Conservation (phyloP, 2,797 vertebrate genomes). For the Aplochiton taeniatus region DNA sequence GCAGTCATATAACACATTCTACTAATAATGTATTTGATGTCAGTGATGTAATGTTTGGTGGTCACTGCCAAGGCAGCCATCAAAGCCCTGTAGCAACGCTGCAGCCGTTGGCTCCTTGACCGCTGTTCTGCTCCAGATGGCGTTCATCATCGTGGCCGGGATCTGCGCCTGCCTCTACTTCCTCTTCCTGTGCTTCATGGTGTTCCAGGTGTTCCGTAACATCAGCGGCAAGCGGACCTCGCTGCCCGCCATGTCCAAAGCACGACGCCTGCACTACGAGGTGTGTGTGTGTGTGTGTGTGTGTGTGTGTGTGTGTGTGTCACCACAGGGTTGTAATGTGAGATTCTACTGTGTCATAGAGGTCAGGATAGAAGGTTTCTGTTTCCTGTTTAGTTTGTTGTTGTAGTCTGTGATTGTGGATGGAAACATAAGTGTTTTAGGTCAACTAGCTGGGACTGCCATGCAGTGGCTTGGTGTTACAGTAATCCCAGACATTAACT, state of each 20-base stretch:
- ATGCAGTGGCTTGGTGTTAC: no score
- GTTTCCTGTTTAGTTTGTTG: no score
- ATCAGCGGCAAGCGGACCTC: slow-evolving; percentile 92
- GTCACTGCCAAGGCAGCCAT: neutral
- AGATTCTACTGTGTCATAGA: neutral
- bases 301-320: neutral
- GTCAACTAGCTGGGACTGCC: no score
- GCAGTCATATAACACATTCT: no score
- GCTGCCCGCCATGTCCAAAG: slow-evolving; percentile 93
- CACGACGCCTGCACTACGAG: slow-evolving; percentile 94
- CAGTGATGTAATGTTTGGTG: neutral
- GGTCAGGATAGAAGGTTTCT: neutral
- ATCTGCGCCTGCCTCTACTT: slow-evolving; percentile 98
- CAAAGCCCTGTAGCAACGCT: neutral
- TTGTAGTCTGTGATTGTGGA: neutral
- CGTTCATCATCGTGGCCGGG: slow-evolving; percentile 96
- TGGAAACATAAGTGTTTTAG: no score
- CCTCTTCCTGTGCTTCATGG: slow-evolving; percentile 98
- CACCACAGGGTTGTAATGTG: neutral
- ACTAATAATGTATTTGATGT: no score
- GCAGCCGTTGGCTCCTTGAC: slow-evolving; percentile 68
- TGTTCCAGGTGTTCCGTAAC: slow-evolving; percentile 97
- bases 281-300: slow-evolving; percentile 50
- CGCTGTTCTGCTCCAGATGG: slow-evolving; percentile 81
- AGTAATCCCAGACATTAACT: no score